phyloP scores from a whole-genome alignment of 2,888 invertebrate genomes.

The Pseudococcus viburni region DNA sequence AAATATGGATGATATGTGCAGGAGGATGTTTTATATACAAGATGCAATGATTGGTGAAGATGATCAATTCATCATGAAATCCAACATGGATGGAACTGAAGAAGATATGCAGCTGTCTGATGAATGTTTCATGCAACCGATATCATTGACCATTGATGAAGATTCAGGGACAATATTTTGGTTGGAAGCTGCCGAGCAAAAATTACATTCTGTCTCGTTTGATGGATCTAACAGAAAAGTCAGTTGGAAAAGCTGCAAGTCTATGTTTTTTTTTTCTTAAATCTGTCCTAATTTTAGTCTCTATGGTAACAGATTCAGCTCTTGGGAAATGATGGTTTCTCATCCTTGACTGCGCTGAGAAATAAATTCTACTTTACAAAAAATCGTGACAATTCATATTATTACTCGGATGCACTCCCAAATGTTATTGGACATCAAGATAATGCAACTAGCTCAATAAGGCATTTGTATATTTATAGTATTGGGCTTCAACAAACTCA shows the following conservation, averaged over 20 bases:
- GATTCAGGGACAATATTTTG: not conserved
- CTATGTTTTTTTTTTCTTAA: too few relatives aligned
- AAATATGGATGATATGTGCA: not conserved
- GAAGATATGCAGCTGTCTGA: not conserved
- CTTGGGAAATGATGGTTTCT: not conserved
- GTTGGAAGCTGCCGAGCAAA: not conserved
- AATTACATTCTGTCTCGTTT: not conserved
- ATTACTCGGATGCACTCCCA: not conserved
- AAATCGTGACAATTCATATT: not conserved
- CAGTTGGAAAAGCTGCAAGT: not conserved
- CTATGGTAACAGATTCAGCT: not conserved
- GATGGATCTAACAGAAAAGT: not conserved
- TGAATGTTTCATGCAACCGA: not conserved
- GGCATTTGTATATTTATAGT: not conserved
- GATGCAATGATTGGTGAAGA: not conserved
- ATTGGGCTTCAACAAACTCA: not conserved
- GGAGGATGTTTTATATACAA: not conserved
- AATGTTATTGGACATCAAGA: not conserved
- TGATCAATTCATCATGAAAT: not conserved
- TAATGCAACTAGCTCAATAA: not conserved
- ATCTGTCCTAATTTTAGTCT: too few relatives aligned
- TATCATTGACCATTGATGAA: not conserved
- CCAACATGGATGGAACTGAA: not conserved
- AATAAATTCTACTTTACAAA: not conserved
- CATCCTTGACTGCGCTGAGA: not conserved